Base-by-base conservation (phyloP, 2,888 invertebrate genomes). In the Orthonevra nobilis region DNA sequence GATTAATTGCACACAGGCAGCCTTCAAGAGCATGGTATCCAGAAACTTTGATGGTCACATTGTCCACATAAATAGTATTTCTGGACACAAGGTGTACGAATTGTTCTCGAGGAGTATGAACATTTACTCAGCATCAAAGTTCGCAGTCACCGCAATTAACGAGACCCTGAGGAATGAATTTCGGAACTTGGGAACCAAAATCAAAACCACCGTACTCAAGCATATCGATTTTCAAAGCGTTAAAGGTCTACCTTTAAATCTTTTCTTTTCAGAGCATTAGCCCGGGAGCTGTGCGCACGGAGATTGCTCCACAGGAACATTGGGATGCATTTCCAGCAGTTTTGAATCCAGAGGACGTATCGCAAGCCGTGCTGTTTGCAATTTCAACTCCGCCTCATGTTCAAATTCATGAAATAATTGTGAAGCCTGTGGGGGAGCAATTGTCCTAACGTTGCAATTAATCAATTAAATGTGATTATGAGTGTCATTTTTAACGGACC, bases 1-100 rank as follows among this genome's bases (percentile, higher is more conserved):
- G 17, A 85, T 90, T 1, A 82, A 89, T 63, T 91, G 91, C 82
- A 86, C 89, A 0, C 88, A 90, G 0, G 87, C 90, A 69, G 91
- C 90, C 0, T 84, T 90, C 2, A 83, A 85, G 0, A 90, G 90
- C 6, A 91, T 91, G 91, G 88, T 86, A 28, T 85, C 85, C 14
- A 84, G 85, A 10, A 86, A 83, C 89, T 61, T 82, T 50, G 73
- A 82, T 0, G 86, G 86, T 0, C 86, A 86, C 36, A 66, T 86
- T 66, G 83, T 86, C 34, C 86, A 83, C 30, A 86, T 86, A 12
- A 86, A 86, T 30, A 86, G 86, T 68, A 86, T 84, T 12, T 30
- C 83, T 15, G 87, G 87, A 1, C 88, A 88, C 69, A 82, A 79
- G 26, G 77, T 86, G n/a, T 3, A 61, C 0, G 85, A 83, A 2